Percentiles rank a stretch among this genome's conserved stretches.
phyloP scores from a whole-genome alignment of 2,113 vertebrate species.

The Scartelaos histophorus region DNA sequence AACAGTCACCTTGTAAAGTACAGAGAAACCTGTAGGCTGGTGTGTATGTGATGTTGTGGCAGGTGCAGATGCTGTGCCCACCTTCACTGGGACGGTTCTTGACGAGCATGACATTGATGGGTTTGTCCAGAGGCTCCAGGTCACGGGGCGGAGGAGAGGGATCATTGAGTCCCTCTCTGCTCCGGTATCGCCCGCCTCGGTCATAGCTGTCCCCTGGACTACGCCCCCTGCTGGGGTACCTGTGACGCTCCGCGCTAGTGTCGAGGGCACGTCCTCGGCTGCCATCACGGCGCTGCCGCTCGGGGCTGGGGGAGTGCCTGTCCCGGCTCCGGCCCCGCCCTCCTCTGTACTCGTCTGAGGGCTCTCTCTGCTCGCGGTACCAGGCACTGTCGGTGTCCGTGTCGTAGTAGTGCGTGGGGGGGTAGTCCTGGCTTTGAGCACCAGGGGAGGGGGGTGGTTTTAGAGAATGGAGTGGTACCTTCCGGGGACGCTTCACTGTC shows the following conservation, averaged over 20 bases:
- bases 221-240: conserved; percentile 72
- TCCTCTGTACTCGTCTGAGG: conserved; percentile 66
- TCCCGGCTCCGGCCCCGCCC: conserved; percentile 76
- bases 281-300: conserved; percentile 75
- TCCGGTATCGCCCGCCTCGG: conserved; percentile 59
- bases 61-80: conserved; percentile 23
- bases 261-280: conserved; percentile 71
- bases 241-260: conserved; percentile 71
- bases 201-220: conserved; percentile 66
- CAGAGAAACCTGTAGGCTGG: too few species aligned
- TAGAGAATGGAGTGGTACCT: conserved; percentile 72
- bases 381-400: conserved; percentile 80
- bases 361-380: conserved; percentile 72
- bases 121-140: conserved; percentile 74
- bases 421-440: conserved; percentile 78
- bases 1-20: too few species aligned
- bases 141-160: conserved; percentile 44
- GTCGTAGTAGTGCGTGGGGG: conserved; percentile 78
- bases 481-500: conserved; percentile 90
- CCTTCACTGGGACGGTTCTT: conserved; percentile 89
- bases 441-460: conserved; percentile 78
- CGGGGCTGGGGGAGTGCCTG: conserved; percentile 73
- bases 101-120: conserved; percentile 84
- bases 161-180: conserved; percentile 75
- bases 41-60: not conserved